Percentiles rank a stretch among this genome's conserved stretches.
Conservation (phyloP, 2,888 invertebrate genomes). For the Macrosoma leucophasiata region DNA sequence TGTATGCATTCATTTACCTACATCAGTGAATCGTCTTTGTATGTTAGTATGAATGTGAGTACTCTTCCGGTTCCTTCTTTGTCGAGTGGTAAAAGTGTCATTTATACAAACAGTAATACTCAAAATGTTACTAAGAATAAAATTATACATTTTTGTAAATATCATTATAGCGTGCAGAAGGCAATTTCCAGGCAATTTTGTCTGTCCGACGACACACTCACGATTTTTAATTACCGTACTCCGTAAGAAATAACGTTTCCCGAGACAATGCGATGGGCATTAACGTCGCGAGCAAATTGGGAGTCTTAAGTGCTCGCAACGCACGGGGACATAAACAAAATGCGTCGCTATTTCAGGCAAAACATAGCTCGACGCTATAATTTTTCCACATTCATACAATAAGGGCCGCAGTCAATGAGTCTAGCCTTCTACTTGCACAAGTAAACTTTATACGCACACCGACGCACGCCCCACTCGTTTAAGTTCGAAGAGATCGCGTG, state of each 20-base stretch:
- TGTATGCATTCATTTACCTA: too few species aligned
- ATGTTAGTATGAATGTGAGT: too few species aligned
- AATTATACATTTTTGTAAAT: too few species aligned
- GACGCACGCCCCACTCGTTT: constrained; percentile 60
- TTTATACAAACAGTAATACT: too few species aligned
- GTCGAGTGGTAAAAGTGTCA: too few species aligned
- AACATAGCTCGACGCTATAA: constrained; percentile 67
- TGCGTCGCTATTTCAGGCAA: constrained; percentile 67
- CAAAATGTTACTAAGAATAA: too few species aligned
- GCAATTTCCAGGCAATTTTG: too few species aligned
- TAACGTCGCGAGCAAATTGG: constrained; percentile 65
- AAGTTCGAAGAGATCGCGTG: constrained; percentile 69
- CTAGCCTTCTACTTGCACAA: constrained; percentile 71
- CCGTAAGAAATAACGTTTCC: constrained; percentile 57
- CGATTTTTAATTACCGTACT: constrained; percentile 61
- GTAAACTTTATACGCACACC: constrained; percentile 63
- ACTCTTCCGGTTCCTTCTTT: too few species aligned
- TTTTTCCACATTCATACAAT: constrained; percentile 76
- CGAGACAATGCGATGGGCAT: constrained; percentile 59
- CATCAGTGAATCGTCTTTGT: too few species aligned
- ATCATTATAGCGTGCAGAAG: too few species aligned
- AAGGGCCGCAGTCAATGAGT: constrained; percentile 76
- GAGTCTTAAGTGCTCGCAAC: constrained; percentile 60
- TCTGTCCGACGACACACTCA: constrained; percentile 15
- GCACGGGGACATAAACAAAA: constrained; percentile 63